phyloP scores from a whole-genome alignment of 2,113 vertebrate genomes.

The Bambusicola thoracicus region DNA sequence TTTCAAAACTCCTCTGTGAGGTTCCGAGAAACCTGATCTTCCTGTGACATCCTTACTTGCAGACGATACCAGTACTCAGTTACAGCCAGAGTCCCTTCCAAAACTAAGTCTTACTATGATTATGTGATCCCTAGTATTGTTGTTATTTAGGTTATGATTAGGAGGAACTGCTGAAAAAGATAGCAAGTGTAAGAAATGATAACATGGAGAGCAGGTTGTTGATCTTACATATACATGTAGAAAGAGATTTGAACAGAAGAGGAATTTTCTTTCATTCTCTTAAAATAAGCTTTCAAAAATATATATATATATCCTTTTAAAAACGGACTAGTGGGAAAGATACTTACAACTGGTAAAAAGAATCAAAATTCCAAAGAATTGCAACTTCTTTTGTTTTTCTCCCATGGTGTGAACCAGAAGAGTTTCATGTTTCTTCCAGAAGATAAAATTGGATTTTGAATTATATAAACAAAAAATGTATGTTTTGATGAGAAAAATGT shows the following conservation, averaged over 20 bases:
- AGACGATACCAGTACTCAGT: rapidly evolving
- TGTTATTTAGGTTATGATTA: not conserved
- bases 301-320: not conserved
- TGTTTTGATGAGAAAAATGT: not conserved
- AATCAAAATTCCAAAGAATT: not conserved
- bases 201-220: not conserved
- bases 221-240: rapidly evolving
- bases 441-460: not conserved
- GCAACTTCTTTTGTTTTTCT: not conserved
- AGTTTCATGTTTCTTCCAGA: not conserved
- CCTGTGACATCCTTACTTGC: not conserved
- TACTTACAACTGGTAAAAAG: not conserved
- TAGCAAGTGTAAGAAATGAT: not conserved
- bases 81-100: not conserved
- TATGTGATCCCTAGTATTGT: not conserved
- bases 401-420: not conserved
- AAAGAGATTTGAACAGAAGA: not conserved
- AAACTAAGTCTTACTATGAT: not conserved
- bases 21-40: not conserved
- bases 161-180: not conserved
- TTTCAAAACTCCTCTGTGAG: not conserved
- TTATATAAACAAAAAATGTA: not conserved
- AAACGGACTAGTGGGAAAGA: not conserved
- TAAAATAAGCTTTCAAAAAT: not conserved
- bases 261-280: not conserved